Percentiles rank a stretch among this genome's conserved stretches.
Evolutionary conservation across 2,113 vertebrate species (phyloP).

Genomic region (Cyphomyrus discorhynchus): DNA sequence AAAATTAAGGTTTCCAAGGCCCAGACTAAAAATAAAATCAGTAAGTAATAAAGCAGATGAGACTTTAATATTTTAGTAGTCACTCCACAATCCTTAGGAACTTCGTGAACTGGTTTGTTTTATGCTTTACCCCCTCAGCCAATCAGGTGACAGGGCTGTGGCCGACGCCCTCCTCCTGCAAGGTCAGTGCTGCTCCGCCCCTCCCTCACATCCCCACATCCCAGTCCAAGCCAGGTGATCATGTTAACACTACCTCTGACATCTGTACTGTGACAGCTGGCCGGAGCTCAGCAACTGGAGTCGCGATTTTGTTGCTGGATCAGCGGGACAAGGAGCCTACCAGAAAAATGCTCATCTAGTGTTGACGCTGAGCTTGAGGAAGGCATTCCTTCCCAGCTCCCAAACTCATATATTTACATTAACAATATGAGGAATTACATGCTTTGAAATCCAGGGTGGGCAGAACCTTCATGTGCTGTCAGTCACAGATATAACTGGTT

Average conservation of each 20-base stretch:
- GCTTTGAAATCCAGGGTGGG: not conserved
- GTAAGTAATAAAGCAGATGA: not conserved
- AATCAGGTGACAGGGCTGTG: not conserved
- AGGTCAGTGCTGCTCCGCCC: not conserved
- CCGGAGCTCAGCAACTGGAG: not conserved
- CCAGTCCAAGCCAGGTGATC: not conserved
- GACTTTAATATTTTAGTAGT: not conserved
- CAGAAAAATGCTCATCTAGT: not conserved
- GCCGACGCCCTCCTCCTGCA: conserved; percentile 5
- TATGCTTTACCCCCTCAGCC: not conserved
- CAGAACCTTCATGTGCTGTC: not conserved
- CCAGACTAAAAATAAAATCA: not conserved
- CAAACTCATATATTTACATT: not conserved
- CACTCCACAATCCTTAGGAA: not conserved
- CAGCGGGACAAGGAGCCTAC: not conserved
- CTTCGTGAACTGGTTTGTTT: not conserved
- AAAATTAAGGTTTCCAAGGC: not conserved
- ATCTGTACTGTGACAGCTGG: not conserved
- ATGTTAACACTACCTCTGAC: not conserved
- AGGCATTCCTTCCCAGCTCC: not conserved
- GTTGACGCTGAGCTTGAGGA: not conserved
- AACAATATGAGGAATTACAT: not conserved
- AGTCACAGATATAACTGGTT: not conserved
- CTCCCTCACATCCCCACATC: not conserved
- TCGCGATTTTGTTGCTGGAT: not conserved